Conservation (phyloP, 1,140 invertebrate genomes). For the Helicorthomorpha holstii region DNA sequence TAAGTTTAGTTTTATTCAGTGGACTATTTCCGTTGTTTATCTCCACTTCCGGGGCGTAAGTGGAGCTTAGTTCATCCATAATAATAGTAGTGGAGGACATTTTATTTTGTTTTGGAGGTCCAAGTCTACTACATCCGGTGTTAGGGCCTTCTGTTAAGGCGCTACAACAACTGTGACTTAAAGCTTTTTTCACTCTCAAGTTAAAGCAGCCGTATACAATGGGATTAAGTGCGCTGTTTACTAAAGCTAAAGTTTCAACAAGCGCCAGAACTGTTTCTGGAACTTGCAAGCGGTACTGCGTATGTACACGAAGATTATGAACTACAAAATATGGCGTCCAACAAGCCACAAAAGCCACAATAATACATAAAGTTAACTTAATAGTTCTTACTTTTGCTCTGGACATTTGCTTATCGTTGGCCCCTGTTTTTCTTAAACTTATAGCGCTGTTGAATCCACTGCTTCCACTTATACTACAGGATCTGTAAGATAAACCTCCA, state of each 20-base stretch:
- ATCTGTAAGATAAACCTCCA: too few relatives aligned
- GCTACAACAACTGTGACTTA: background rate
- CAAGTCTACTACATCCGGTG: too few relatives aligned
- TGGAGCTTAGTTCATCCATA: too few relatives aligned
- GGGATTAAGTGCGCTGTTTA: conserved; percentile 30
- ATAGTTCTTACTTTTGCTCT: conserved; percentile 28
- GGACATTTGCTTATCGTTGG: conserved; percentile 14
- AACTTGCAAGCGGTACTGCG: conserved; percentile 22
- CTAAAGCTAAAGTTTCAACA: conserved; percentile 25
- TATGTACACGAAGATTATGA: conserved; percentile 25
- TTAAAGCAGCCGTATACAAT: conserved; percentile 30
- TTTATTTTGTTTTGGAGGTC: too few relatives aligned
- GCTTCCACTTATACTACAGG: background rate
- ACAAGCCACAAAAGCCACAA: conserved; percentile 27
- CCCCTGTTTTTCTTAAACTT: conserved; percentile 13
- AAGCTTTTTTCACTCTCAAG: conserved; percentile 14
- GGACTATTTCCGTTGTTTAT: too few relatives aligned
- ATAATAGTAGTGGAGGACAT: too few relatives aligned
- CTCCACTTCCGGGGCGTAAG: too few relatives aligned
- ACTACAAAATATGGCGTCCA: conserved; percentile 31
- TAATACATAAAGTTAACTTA: conserved; percentile 28
- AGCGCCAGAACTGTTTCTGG: conserved; percentile 22
- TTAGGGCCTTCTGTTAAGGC: too few relatives aligned
- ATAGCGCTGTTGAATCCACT: background rate
- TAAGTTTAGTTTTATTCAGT: too few relatives aligned